A percentile compares a stretch with the other conserved stretches of the same genome.
These are phyloP conservation scores for Limnephilus marmoratus DNA, from an alignment of 2,888 invertebrate genomes.

Conservation along the genomic window DNA sequence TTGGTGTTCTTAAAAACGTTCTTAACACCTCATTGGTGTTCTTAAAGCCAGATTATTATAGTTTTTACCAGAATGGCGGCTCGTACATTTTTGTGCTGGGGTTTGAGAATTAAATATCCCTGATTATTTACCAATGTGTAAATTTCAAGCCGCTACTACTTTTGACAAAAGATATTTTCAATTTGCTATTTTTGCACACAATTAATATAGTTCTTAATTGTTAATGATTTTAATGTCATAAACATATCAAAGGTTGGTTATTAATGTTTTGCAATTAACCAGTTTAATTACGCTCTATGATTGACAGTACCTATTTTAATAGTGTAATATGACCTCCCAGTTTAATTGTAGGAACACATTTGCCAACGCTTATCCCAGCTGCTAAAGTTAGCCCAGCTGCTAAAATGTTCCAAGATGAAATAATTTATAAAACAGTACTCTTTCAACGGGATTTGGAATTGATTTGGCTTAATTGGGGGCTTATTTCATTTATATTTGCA, in stretches of 20 bases:
- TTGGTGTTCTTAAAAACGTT: too few relatives aligned
- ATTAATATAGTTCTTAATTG: neutral
- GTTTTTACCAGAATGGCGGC: neutral
- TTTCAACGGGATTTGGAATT: neutral
- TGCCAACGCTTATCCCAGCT: neutral
- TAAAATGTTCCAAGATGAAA: neutral
- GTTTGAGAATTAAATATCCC: neutral
- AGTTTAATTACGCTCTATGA: neutral
- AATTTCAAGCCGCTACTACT: neutral
- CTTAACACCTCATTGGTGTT: too few relatives aligned
- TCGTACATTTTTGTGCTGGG: neutral
- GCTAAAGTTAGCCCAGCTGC: neutral
- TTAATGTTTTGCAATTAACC: neutral
- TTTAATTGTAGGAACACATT: neutral
- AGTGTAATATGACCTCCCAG: neutral
- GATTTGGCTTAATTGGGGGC: neutral
- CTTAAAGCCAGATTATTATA: neutral
- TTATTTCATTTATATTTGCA: neutral
- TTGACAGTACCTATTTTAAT: neutral
- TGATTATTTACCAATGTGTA: too few relatives aligned
- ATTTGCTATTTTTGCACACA: neutral
- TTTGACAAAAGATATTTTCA: neutral
- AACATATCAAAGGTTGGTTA: neutral
- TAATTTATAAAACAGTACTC: neutral
- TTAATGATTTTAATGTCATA: neutral